Base-by-base conservation (phyloP, 2,113 vertebrate species). In the Zootoca vivipara region DNA sequence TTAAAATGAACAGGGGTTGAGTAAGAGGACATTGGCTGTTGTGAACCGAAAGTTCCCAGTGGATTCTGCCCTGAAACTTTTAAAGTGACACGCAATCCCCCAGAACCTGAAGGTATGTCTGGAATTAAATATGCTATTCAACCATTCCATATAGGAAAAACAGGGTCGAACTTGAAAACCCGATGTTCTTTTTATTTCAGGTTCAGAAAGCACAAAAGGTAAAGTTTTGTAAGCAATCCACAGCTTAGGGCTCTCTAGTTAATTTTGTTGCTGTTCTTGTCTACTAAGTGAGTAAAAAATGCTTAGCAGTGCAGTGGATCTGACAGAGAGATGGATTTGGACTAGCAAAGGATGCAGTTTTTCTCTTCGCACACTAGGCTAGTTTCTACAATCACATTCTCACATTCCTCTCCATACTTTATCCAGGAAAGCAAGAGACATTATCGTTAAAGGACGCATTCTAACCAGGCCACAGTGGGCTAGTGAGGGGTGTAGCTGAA, bases 71-170 rank as follows among this genome's bases (percentile, higher is more conserved):
- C 52, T 72, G 28, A 0, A 80, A 84, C 74, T 95, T 90, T 86
- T 33, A 70, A 7, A 56, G 28, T 46, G 1, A 73, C 91, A 67
- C 85, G 91, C 92, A 92, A 95, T 94, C 94, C 18, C 95, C 86
- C 92, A 67, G 72, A 86, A 94, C 89, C 85, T 20, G 4, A 3
- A 62, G 58, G 18, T 20, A 20, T 62, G 58, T 62, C 58, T 62
- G 58, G 18, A 62, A 62, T 62, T 62, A 62, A 62, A 62, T 62
- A 62, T 62, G 18, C 13, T 18, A 62, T 62, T 4, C 58, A 15
- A 20, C 18, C 58, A 62, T 62, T 62, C 58, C 58, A 62, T 62
- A 62, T 62, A 62, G 58, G 58, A 18, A 62, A 62, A 62, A 12
- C 46, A 3, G 58, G 58, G 58, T 62, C 16, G 4, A 62, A 62